Percentiles rank a stretch among this genome's conserved stretches.
These are phyloP conservation scores for Formica aserva DNA, from an alignment of 2,888 invertebrate species.

Conservation along the genomic window DNA sequence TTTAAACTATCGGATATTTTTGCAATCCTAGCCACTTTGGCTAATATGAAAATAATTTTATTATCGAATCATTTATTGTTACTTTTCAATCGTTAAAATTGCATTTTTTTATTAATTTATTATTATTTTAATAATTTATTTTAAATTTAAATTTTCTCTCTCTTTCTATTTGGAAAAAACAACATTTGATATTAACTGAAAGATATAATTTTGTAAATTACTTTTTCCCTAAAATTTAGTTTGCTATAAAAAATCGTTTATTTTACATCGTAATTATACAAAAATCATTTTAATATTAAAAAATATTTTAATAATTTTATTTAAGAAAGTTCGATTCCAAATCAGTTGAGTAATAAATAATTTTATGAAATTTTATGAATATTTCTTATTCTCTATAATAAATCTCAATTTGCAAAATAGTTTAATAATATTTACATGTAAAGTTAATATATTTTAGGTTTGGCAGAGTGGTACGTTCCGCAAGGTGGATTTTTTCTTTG, in stretches of 20 bases:
- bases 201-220: not conserved
- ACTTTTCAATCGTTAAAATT: not conserved
- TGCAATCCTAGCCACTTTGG: not conserved
- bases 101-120: not conserved
- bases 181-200: not conserved
- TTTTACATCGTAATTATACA: not conserved
- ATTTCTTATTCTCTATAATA: not conserved
- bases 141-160: not conserved
- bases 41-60: not conserved
- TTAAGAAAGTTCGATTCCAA: not conserved
- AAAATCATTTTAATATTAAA: not conserved
- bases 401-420: not conserved
- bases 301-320: not conserved
- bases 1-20: not conserved
- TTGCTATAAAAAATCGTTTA: too few relatives aligned
- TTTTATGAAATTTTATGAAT: not conserved
- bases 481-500: slow-evolving; percentile 93
- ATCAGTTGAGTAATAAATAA: not conserved
- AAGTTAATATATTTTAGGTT: slow-evolving; percentile 82
- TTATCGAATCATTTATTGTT: not conserved
- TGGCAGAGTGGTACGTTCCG: slow-evolving; percentile 90
- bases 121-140: not conserved
- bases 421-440: not conserved
- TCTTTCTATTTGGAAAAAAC: not conserved
- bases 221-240: not conserved